These are phyloP conservation scores for Micrasema longulum DNA, from an alignment of 1,140 invertebrate species.

Conservation along the genomic window DNA sequence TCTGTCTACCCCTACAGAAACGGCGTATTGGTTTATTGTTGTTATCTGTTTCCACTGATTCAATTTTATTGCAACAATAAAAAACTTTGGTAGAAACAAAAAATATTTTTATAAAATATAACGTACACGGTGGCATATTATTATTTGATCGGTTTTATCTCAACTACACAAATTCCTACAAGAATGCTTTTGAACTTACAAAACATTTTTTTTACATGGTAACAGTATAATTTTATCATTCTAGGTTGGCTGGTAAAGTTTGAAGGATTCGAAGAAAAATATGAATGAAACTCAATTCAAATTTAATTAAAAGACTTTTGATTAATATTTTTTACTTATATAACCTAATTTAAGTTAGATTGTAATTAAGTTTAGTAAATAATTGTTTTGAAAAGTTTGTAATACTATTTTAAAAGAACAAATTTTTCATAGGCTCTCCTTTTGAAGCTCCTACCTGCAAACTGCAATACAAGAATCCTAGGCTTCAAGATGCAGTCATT, in stretches of 20 bases:
- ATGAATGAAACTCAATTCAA: neutral
- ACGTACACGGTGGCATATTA: no score
- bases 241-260: slow-evolving; percentile 43
- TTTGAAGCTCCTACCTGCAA: slow-evolving; percentile 43
- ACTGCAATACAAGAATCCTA: slow-evolving; percentile 27
- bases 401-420: slow-evolving; percentile 42
- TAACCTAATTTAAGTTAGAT: neutral
- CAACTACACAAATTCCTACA: no score
- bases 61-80: no score
- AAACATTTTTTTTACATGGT: slow-evolving; percentile 9
- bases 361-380: slow-evolving; percentile 9
- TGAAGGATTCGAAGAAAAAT: slow-evolving; percentile 37
- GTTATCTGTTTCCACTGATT: no score
- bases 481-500: slow-evolving; percentile 17
- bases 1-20: no score
- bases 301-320: neutral
- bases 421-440: slow-evolving; percentile 54
- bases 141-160: no score
- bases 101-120: no score
- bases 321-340: slow-evolving; percentile 12
- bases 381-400: slow-evolving; percentile 6
- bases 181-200: no score
- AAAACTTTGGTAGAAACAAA: no score
- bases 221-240: slow-evolving; percentile 43
- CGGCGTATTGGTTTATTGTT: no score